Conservation (phyloP, 2,113 vertebrate species). For the Oncorhynchus gorbuscha region DNA sequence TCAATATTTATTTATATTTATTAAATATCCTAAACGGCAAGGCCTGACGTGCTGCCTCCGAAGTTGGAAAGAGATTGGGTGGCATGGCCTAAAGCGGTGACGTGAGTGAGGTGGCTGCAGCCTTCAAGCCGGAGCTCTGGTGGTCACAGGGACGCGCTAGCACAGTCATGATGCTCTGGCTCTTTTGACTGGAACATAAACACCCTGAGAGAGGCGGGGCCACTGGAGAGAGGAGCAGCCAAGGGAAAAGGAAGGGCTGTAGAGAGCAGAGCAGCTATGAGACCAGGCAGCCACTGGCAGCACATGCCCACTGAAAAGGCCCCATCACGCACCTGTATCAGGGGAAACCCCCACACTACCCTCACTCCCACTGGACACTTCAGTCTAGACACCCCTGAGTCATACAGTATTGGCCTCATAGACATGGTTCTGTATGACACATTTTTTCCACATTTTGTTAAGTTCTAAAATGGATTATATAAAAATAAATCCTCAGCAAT, state of each 20-base stretch:
- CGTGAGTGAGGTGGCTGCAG: no score
- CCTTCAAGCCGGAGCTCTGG: slow-evolving; percentile 35
- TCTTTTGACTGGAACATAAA: slow-evolving; percentile 76
- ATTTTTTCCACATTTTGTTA: no score
- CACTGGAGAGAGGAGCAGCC: slow-evolving; percentile 28
- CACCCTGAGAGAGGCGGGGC: slow-evolving; percentile 58
- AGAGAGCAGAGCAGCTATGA: slow-evolving; percentile 3
- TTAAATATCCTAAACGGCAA: slow-evolving; percentile 74
- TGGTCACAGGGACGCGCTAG: slow-evolving; percentile 18
- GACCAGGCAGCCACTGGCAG: not conserved
- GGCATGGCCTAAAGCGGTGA: not conserved
- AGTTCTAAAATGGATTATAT: no score
- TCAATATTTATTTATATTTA: slow-evolving; percentile 64
- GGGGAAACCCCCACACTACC: no score
- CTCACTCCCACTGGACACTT: no score
- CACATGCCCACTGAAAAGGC: not conserved
- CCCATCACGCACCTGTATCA: no score
- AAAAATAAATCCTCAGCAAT: no score
- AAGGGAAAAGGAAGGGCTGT: not conserved
- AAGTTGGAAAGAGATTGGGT: not conserved
- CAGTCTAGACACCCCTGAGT: no score
- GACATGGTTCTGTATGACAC: no score
- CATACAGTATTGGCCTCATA: no score
- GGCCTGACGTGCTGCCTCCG: slow-evolving; percentile 28
- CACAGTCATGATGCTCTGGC: slow-evolving; percentile 55